Base-by-base conservation (phyloP, 2,888 invertebrate genomes). In the Cerceris ruficornis region DNA sequence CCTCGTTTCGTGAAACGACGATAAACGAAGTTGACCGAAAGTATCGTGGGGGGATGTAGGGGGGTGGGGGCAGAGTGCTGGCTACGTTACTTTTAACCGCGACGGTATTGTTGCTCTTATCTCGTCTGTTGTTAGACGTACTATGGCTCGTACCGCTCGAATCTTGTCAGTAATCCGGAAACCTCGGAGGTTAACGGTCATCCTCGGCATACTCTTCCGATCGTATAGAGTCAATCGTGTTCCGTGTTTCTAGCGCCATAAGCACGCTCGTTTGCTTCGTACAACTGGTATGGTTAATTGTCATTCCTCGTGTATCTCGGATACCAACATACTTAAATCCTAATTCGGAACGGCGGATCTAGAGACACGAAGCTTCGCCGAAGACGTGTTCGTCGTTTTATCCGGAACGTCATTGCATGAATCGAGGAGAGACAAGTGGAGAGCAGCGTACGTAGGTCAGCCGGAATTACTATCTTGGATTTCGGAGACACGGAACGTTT, bases 171-270 rank as follows among this genome's bases (percentile, higher is more conserved):
- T 78, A 75, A 71, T 73, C 68, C 82, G 75, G 75, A 81, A 81
- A 78, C 69, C 55, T 75, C 71, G 57, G 73, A 74, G 77, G 73
- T 81, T 77, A 80, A 69, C 80, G 72, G 80, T 82, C 77, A 72
- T 70, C 74, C 52, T 9, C 28, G 28, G 28, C 28, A 28, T 55
- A 64, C 67, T 69, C 71, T 61, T 65, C 59, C 46, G 54, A 64
- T 55, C 67, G 50, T 39, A 58, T 46, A 66, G 60, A 42, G 52
- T n/a, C 52, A 7, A 7, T 42, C 9, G 50, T 11, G 60, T 41
- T 17, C 39, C 13, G 28, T 9, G 2, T 17, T 58, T 9, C 59
- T 7, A 43, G n/a, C 2, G 46, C 7, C 46, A 46, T 4, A 46
- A 2, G 15, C 6, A 55, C 50, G 43, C 42, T 58, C 42, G n/a